These are phyloP conservation scores for Leptonema lineaticorne DNA, from an alignment of 1,140 invertebrate species.

Conservation along the genomic window DNA sequence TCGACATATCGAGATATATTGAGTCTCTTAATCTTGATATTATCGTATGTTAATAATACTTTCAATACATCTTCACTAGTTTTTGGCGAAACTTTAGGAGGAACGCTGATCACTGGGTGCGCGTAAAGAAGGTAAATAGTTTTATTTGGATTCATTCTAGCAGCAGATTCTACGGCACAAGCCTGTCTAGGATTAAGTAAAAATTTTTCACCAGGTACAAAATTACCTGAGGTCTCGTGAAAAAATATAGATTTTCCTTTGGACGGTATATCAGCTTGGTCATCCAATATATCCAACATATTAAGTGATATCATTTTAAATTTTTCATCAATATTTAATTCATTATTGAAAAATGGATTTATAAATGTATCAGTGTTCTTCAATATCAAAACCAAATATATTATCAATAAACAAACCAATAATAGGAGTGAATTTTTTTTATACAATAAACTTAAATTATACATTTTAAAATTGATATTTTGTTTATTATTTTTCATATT, in stretches of 20 bases:
- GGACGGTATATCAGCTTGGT: neutral
- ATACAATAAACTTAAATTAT: too few relatives aligned
- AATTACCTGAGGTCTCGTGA: slow-evolving; percentile 57
- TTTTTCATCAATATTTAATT: too few relatives aligned
- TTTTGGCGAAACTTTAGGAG: neutral
- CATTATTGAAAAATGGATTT: too few relatives aligned
- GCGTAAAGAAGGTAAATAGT: slow-evolving; percentile 50
- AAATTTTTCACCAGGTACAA: too few relatives aligned
- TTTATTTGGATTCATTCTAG: slow-evolving; percentile 51
- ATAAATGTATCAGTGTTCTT: too few relatives aligned
- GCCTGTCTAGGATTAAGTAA: slow-evolving; percentile 52
- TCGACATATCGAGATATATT: slow-evolving; percentile 49
- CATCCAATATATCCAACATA: slow-evolving; percentile 29
- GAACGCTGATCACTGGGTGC: too few relatives aligned
- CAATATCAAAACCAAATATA: too few relatives aligned
- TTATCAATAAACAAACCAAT: too few relatives aligned
- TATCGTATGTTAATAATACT: slow-evolving; percentile 49
- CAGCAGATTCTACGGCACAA: slow-evolving; percentile 58
- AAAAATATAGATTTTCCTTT: slow-evolving; percentile 56
- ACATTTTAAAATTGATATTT: too few relatives aligned
- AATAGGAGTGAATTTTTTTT: too few relatives aligned
- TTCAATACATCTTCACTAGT: slow-evolving; percentile 40
- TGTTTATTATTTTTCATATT: too few relatives aligned
- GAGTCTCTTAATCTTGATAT: slow-evolving; percentile 48
- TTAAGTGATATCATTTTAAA: too few relatives aligned